These are phyloP conservation scores for Hozukius guyotensis DNA, from an alignment of 2,797 vertebrate genomes.

Conservation along the genomic window DNA sequence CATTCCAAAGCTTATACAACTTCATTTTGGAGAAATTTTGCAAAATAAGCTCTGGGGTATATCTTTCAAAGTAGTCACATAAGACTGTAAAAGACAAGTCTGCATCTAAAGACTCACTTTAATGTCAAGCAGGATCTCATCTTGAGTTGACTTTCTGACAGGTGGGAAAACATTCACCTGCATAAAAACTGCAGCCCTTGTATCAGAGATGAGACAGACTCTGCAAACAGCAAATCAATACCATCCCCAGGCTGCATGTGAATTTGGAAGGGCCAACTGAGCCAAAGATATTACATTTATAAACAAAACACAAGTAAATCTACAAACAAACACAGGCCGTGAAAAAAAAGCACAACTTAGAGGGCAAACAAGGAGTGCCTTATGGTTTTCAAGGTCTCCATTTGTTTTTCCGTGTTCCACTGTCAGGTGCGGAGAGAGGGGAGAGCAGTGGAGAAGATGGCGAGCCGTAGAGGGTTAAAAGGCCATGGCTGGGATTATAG, in stretches of 20 bases:
- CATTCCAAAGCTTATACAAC: neutral
- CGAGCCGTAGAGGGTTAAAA: slow-evolving; percentile 75
- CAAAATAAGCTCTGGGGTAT: slow-evolving; percentile 22
- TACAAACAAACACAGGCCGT: slow-evolving; percentile 55
- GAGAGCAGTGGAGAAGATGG: slow-evolving; percentile 65
- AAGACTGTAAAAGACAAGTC: slow-evolving; percentile 36
- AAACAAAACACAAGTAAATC: slow-evolving; percentile 52
- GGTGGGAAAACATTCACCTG: slow-evolving; percentile 73
- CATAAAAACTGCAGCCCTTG: slow-evolving; percentile 58
- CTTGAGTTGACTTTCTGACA: slow-evolving; percentile 71
- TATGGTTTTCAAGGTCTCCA: slow-evolving; percentile 85
- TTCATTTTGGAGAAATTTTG: neutral
- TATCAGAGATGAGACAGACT: slow-evolving; percentile 73
- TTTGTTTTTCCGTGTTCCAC: slow-evolving; percentile 82
- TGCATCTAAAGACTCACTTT: slow-evolving; percentile 45
- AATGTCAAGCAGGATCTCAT: slow-evolving; percentile 54
- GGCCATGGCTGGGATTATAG: slow-evolving; percentile 82
- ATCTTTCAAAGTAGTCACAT: slow-evolving; percentile 19
- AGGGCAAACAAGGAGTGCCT: slow-evolving; percentile 80
- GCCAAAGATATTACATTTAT: slow-evolving; percentile 52
- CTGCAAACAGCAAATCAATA: slow-evolving; percentile 81
- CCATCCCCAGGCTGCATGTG: slow-evolving; percentile 66
- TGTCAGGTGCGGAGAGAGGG: slow-evolving; percentile 70
- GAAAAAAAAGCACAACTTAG: slow-evolving; percentile 57
- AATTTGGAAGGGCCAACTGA: slow-evolving; percentile 59